phyloP scores from a whole-genome alignment of 2,113 vertebrate species.

The Alethe diademata region DNA sequence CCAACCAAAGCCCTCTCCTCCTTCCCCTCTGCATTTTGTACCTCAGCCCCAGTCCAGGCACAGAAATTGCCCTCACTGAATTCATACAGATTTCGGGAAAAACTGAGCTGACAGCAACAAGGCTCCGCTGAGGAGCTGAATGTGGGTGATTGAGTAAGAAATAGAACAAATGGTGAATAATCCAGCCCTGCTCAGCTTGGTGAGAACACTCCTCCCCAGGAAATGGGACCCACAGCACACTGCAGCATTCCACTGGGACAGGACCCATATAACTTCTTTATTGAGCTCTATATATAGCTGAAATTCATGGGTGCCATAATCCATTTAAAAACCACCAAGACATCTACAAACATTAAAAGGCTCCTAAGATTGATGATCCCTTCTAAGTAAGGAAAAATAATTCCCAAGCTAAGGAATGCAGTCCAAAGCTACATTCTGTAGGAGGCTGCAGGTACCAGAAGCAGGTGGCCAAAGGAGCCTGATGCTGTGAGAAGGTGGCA shows the following conservation, averaged over 20 bases:
- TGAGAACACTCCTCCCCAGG: fast-evolving
- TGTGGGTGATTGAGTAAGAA: neutral
- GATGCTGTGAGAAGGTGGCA: neutral
- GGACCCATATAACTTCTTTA: neutral
- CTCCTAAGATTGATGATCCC: neutral
- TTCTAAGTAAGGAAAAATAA: neutral
- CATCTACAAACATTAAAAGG: neutral
- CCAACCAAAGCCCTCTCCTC: neutral
- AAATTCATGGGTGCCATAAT: neutral
- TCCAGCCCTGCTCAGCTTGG: neutral
- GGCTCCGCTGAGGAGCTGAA: neutral
- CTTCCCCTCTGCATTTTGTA: neutral
- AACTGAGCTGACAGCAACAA: neutral
- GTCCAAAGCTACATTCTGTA: neutral
- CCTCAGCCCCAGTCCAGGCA: neutral
- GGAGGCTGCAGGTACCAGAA: neutral
- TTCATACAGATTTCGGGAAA: neutral
- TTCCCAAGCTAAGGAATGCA: neutral
- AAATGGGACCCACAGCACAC: neutral
- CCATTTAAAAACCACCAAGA: neutral
- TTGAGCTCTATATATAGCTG: neutral
- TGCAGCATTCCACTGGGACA: neutral
- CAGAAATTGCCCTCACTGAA: neutral
- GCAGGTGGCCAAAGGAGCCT: neutral
- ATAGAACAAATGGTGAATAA: neutral